These are phyloP conservation scores for Acanthisitta chloris DNA, from an alignment of 2,113 vertebrate genomes.

Conservation along the genomic window DNA sequence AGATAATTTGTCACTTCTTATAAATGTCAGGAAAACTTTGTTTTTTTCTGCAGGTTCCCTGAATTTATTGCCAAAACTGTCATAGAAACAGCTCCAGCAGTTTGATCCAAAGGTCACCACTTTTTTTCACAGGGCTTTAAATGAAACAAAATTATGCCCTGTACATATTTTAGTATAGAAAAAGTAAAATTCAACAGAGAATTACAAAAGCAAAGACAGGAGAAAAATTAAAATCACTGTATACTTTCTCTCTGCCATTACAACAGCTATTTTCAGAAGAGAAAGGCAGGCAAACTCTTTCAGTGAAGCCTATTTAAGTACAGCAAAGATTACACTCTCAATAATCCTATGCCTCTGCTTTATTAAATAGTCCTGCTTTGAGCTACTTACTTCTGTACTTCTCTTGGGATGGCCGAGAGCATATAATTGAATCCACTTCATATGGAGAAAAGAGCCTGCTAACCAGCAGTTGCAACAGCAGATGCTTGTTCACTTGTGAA, in stretches of 20 bases:
- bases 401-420: not conserved
- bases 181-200: not conserved
- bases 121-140: not conserved
- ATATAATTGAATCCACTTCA: slow-evolving; percentile 5
- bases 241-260: not conserved
- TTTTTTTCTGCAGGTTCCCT: not conserved
- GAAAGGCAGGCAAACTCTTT: not conserved
- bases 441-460: not conserved
- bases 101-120: slow-evolving; percentile 32
- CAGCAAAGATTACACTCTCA: not conserved
- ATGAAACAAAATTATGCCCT: not conserved
- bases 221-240: not conserved
- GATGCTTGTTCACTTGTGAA: not conserved
- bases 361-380: not conserved
- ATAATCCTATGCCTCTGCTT: not conserved
- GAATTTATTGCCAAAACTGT: not conserved
- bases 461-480: not conserved
- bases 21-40: not conserved
- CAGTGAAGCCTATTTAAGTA: not conserved
- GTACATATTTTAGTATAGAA: not conserved
- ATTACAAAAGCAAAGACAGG: not conserved
- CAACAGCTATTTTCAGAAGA: not conserved
- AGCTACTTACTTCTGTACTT: not conserved
- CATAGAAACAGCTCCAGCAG: not conserved
- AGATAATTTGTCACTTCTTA: slow-evolving; percentile 1